Base-by-base conservation (phyloP, 2,888 invertebrate species). In the Drosophila nr. perissopoda region DNA sequence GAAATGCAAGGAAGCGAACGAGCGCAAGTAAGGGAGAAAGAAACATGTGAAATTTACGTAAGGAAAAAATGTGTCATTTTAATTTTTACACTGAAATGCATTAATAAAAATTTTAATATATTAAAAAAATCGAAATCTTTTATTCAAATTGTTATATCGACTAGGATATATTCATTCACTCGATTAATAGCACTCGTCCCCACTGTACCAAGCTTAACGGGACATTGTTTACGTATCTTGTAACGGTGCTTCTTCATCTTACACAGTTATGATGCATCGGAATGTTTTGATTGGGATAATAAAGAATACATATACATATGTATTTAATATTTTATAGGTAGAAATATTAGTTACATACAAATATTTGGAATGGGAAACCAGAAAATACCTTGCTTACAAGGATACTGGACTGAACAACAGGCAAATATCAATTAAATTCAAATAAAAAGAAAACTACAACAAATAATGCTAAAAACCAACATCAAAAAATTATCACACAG, bases 51-150 rank as follows among this genome's bases (percentile, higher is more conserved):
- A 83, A 83, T 88, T 88, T 87, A 81, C 79, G 73, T 83, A 88
- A 83, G 81, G 60, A 86, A 86, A 81, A 90, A 84, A 79, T 83
- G 88, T 90, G 90, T 87, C 89, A 89, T 90, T 85, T 89, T 90
- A 88, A 89, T 89, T 89, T 88, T 89, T 89, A 88, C 91, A 90
- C 81, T 85, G 83, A 86, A 83, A 86, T 86, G 88, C 78, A 81
- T 88, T 84, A 88, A 88, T 83, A 83, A 83, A 83, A 82, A 88
- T 83, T 87, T 87, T 87, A 87, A 83, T 80, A 83, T 77, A 85
- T 80, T 76, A 67, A 81, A 82, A 79, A 56, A 69, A 82, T n/a
- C 5, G n/a, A 31, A 25, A 53, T 46, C 34, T 69, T 57, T 69
- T 69, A 36, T 63, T 58, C 21, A 31, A 29, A 40, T 16, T 46